Evolutionary conservation across 2,797 vertebrate species (phyloP).

Genomic region (Hybognathus amarus): DNA sequence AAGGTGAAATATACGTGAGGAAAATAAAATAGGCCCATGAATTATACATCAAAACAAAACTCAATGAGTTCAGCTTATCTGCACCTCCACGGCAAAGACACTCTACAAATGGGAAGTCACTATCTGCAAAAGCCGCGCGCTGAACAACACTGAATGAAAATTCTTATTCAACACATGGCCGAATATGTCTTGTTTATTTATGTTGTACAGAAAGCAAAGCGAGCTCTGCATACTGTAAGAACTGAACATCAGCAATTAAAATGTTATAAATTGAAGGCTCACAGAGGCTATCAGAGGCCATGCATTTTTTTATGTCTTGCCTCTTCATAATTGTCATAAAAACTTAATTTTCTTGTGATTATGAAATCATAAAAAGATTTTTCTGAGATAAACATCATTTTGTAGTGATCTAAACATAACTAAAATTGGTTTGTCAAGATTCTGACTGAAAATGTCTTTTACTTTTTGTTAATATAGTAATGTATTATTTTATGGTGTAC

Average conservation of each 20-base stretch:
- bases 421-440: background rate
- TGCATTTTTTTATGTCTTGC: no score
- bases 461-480: background rate
- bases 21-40: constrained; percentile 57
- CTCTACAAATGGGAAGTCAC: constrained; percentile 2
- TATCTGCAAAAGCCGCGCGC: constrained; percentile 20
- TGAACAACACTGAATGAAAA: constrained; percentile 23
- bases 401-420: background rate
- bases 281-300: background rate
- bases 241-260: constrained; percentile 33
- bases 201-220: constrained; percentile 14
- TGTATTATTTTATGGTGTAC: background rate
- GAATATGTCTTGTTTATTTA: constrained; percentile 47
- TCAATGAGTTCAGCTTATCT: constrained; percentile 49
- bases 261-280: constrained; percentile 15
- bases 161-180: constrained; percentile 45
- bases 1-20: constrained; percentile 28
- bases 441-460: background rate
- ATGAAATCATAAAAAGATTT: background rate
- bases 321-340: background rate
- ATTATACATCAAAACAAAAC: constrained; percentile 52
- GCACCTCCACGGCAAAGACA: background rate
- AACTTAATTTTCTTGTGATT: background rate
- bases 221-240: constrained; percentile 29
- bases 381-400: background rate